A percentile compares a stretch with the other conserved stretches of the same genome.
phyloP scores from a whole-genome alignment of 1,140 invertebrate species.

The Drosophila fuyamai region DNA sequence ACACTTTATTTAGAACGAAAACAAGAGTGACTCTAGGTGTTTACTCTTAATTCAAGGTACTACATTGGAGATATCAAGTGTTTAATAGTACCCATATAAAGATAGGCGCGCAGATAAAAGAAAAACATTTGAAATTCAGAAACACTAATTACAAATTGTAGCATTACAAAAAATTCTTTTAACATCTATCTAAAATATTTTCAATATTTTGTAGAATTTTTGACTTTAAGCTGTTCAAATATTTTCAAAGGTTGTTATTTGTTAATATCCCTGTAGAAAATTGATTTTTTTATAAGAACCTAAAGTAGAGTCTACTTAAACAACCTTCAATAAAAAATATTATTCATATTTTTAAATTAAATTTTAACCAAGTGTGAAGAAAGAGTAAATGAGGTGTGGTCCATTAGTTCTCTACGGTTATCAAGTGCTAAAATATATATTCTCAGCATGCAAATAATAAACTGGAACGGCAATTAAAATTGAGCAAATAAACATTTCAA shows the following conservation, averaged over 20 bases:
- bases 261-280: too few relatives aligned
- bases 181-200: too few relatives aligned
- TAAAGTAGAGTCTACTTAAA: too few relatives aligned
- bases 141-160: too few relatives aligned
- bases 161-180: too few relatives aligned
- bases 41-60: constrained; percentile 1
- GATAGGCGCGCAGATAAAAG: not conserved
- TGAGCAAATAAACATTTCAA: constrained; percentile 32
- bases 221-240: not conserved
- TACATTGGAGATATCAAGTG: constrained; percentile 19
- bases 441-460: constrained; percentile 21
- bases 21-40: constrained; percentile 46
- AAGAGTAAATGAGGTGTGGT: constrained; percentile 5
- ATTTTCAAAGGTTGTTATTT: not conserved
- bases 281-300: too few relatives aligned
- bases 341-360: not conserved
- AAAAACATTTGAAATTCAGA: too few relatives aligned
- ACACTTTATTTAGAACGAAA: constrained; percentile 42
- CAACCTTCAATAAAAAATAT: too few relatives aligned
- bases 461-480: constrained; percentile 37
- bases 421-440: constrained; percentile 22
- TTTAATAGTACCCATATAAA: constrained; percentile 9
- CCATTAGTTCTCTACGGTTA: constrained; percentile 18
- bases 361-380: not conserved
- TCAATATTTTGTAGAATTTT: too few relatives aligned